These are phyloP conservation scores for Dipodomys merriami DNA, from an alignment of 2,113 vertebrate genomes.

Conservation along the genomic window DNA sequence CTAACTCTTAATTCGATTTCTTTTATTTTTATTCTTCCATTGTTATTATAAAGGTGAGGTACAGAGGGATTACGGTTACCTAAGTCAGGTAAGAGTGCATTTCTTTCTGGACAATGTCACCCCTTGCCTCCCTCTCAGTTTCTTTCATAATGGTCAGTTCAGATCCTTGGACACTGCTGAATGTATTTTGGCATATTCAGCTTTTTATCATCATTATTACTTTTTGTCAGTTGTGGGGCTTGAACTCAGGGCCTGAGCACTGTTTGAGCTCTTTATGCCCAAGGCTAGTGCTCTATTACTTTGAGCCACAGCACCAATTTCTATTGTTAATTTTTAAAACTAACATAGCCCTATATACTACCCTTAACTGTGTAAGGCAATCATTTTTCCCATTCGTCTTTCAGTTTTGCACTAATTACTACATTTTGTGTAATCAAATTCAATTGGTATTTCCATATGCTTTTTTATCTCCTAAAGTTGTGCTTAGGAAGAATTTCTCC, in stretches of 20 bases:
- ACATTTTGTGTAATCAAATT: not conserved
- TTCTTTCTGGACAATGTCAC: too few relatives aligned
- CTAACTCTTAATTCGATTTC: conserved; percentile 17
- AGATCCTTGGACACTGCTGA: not conserved
- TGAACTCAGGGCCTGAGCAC: too few relatives aligned
- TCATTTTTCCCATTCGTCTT: not conserved
- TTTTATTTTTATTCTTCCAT: not conserved
- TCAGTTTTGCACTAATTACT: not conserved
- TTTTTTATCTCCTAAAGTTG: not conserved
- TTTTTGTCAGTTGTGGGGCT: too few relatives aligned
- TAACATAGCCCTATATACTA: not conserved
- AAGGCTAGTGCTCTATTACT: too few relatives aligned
- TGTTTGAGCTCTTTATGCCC: too few relatives aligned
- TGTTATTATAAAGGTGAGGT: too few relatives aligned
- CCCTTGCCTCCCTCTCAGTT: too few relatives aligned
- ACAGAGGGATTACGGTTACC: too few relatives aligned
- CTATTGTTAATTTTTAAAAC: not conserved
- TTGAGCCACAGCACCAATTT: too few relatives aligned
- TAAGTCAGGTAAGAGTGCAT: too few relatives aligned
- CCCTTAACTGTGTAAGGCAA: not conserved
- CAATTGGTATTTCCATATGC: not conserved
- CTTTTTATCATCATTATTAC: not conserved
- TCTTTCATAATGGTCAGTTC: not conserved
- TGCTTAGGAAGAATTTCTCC: not conserved
- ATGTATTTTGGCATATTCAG: not conserved